Percentiles rank a stretch among this genome's conserved stretches.
Conservation (phyloP, 2,113 vertebrate species). For the Pipra filicauda region DNA sequence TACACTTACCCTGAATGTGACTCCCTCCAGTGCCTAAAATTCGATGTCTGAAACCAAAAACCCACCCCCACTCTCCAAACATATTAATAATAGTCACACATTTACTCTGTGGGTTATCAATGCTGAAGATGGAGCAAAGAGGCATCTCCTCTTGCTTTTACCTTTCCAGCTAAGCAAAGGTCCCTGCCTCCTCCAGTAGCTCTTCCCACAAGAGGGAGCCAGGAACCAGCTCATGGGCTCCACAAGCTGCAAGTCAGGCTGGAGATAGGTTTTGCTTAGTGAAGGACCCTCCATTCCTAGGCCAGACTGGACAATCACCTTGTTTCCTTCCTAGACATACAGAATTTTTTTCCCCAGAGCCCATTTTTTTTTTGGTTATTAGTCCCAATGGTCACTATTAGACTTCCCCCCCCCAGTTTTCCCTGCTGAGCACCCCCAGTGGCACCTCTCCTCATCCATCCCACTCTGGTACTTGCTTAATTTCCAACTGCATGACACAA, state of each 20-base stretch:
- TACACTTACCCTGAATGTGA: accelerated
- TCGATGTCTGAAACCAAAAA: not conserved
- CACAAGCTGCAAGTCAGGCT: not conserved
- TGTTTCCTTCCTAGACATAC: not conserved
- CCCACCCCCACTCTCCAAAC: not conserved
- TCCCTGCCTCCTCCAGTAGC: accelerated
- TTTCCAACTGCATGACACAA: not conserved
- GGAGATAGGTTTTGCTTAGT: accelerated
- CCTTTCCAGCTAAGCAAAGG: not conserved
- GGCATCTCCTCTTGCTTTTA: not conserved
- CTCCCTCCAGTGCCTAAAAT: not conserved
- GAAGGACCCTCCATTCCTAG: not conserved
- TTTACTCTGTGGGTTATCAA: not conserved
- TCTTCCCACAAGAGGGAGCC: conserved; percentile 46
- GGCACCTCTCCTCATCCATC: not conserved
- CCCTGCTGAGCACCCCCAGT: too few relatives aligned
- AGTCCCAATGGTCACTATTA: not conserved
- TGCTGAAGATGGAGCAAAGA: not conserved
- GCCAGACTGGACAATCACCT: not conserved
- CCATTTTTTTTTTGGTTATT: not conserved
- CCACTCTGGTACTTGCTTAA: not conserved
- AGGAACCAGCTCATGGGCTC: not conserved
- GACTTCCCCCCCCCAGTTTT: not conserved
- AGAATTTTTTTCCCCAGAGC: not conserved
- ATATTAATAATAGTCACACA: accelerated